These are phyloP conservation scores for Colletes gigas DNA, from an alignment of 1,140 invertebrate species.

Conservation along the genomic window DNA sequence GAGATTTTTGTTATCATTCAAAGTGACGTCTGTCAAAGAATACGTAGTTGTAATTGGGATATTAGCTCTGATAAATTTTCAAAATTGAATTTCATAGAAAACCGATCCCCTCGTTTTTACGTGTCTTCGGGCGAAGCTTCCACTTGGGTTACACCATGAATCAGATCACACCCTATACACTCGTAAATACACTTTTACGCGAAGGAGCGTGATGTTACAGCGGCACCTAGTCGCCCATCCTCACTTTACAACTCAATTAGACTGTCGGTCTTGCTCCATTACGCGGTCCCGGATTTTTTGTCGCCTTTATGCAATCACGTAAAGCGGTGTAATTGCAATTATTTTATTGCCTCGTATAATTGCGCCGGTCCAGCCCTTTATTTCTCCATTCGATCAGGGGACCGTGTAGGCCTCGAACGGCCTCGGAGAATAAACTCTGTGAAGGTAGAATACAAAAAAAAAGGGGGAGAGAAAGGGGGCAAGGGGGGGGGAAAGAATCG, in stretches of 20 bases:
- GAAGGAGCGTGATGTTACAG: not conserved
- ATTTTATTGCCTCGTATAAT: slow-evolving; percentile 14
- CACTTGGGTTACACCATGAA: too few relatives aligned
- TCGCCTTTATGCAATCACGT: not conserved
- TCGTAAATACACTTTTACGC: not conserved
- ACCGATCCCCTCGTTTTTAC: too few relatives aligned
- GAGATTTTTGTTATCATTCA: too few relatives aligned
- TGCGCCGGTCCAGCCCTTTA: too few relatives aligned
- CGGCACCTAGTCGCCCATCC: not conserved
- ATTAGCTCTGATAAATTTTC: too few relatives aligned
- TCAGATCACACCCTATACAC: not conserved
- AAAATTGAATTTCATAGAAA: too few relatives aligned
- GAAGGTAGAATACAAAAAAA: not conserved
- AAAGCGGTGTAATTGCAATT: not conserved
- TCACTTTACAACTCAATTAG: not conserved
- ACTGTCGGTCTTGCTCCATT: not conserved
- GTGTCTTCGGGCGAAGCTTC: too few relatives aligned
- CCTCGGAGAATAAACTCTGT: not conserved
- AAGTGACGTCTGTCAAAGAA: too few relatives aligned
- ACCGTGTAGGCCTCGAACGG: not conserved
- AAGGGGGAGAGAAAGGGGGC: not conserved
- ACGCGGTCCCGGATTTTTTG: not conserved
- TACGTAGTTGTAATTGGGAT: too few relatives aligned
- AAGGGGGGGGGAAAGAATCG: not conserved
- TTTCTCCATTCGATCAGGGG: not conserved